A percentile compares a stretch with the other conserved stretches of the same genome.
Evolutionary conservation across 2,888 invertebrate species (phyloP).

Genomic region (Pantelozetes paolii): DNA sequence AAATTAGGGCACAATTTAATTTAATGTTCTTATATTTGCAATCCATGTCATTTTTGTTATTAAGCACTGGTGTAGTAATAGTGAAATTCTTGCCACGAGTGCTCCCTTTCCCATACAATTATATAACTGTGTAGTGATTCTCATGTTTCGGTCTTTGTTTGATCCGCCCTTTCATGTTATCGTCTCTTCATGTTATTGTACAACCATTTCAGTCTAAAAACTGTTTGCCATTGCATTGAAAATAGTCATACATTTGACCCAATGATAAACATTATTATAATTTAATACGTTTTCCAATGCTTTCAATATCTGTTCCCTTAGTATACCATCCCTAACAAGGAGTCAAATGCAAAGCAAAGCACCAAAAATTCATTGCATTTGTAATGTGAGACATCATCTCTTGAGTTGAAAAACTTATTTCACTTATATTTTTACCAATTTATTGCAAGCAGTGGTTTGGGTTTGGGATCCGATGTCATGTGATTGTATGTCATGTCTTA

Average conservation of each 20-base stretch:
- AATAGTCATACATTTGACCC: background rate
- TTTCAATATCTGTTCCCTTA: background rate
- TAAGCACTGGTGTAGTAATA: background rate
- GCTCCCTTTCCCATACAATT: slow-evolving; percentile 21
- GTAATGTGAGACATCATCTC: slow-evolving; percentile 11
- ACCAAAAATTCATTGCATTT: slow-evolving; percentile 3
- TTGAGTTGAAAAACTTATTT: slow-evolving; percentile 19
- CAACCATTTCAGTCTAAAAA: background rate
- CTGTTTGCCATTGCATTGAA: background rate
- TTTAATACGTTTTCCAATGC: slow-evolving; percentile 3
- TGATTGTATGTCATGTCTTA: background rate
- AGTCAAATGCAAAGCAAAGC: too few relatives aligned
- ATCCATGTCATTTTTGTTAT: slow-evolving; percentile 1
- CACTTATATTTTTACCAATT: background rate
- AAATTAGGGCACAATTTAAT: slow-evolving; percentile 17
- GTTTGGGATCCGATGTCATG: background rate
- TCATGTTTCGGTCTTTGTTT: slow-evolving; percentile 31
- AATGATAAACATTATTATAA: slow-evolving; percentile 3
- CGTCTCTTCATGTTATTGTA: too few relatives aligned
- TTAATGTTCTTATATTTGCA: slow-evolving; percentile 9
- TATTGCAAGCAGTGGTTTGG: background rate
- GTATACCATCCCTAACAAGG: background rate
- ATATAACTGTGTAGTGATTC: slow-evolving; percentile 20
- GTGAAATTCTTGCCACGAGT: slow-evolving; percentile 2
- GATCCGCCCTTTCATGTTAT: slow-evolving; percentile 5